Evolutionary conservation across 2,888 invertebrate genomes (phyloP).

Genomic region (Erebia ligea): DNA sequence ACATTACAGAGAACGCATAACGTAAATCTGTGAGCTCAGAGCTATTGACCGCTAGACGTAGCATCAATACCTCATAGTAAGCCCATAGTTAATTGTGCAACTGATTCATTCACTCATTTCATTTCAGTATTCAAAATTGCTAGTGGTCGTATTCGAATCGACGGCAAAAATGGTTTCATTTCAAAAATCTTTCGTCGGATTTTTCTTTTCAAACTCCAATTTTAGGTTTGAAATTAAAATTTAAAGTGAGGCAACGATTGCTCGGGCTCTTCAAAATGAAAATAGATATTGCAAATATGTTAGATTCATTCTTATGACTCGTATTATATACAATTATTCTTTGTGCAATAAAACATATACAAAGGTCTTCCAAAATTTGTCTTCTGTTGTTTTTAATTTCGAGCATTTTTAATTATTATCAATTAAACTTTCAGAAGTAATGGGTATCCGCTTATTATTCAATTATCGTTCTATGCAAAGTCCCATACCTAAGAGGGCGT

Average conservation of each 20-base stretch:
- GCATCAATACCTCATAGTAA: not conserved
- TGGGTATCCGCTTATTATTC: too few species aligned
- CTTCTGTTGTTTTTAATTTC: too few species aligned
- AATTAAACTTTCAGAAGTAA: too few species aligned
- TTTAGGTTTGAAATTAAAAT: constrained; percentile 2
- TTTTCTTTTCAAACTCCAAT: constrained; percentile 1
- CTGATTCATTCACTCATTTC: not conserved
- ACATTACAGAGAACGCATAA: too few species aligned
- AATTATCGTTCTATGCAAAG: too few species aligned
- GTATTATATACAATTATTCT: not conserved
- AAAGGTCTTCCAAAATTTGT: too few species aligned
- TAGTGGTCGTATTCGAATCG: not conserved
- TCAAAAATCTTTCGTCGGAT: not conserved
- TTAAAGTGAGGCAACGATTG: not conserved
- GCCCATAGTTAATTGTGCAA: not conserved
- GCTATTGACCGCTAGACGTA: too few species aligned
- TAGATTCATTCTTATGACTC: not conserved
- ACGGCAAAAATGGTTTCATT: not conserved
- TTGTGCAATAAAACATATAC: not conserved
- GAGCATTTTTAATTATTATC: too few species aligned
- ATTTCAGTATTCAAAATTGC: not conserved
- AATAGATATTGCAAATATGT: not conserved
- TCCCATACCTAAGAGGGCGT: too few species aligned
- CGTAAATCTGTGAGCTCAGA: too few species aligned
- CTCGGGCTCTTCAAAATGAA: not conserved